Evolutionary conservation across 2,797 vertebrate species (phyloP).

Genomic region (Agapornis canus): DNA sequence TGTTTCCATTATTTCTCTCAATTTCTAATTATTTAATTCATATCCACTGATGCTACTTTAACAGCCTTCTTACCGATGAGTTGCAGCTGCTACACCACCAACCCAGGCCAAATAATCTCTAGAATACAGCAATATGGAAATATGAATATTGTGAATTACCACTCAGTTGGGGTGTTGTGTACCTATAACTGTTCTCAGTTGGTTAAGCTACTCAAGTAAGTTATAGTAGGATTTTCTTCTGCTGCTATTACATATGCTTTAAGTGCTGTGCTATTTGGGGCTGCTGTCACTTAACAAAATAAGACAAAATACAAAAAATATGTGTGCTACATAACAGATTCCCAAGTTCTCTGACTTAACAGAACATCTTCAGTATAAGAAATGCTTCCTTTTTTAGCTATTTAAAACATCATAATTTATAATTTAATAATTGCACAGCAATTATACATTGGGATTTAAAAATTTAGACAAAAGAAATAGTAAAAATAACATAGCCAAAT

Average conservation of each 20-base stretch:
- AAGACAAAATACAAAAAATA: neutral
- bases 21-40: neutral
- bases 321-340: neutral
- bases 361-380: neutral
- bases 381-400: neutral
- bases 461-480: neutral
- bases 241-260: neutral
- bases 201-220: neutral
- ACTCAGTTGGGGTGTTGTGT: neutral
- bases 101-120: neutral
- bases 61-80: neutral
- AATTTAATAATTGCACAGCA: neutral
- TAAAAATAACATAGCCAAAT: neutral
- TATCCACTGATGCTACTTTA: neutral
- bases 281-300: neutral
- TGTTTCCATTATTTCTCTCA: neutral
- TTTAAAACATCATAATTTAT: neutral
- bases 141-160: neutral
- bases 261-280: neutral
- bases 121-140: neutral
- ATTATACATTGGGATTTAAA: neutral
- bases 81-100: neutral
- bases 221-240: neutral
- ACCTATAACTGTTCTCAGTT: neutral
- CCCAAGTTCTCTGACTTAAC: neutral